Conservation (phyloP, 2,113 vertebrate species). For the Callocephalon fimbriatum region DNA sequence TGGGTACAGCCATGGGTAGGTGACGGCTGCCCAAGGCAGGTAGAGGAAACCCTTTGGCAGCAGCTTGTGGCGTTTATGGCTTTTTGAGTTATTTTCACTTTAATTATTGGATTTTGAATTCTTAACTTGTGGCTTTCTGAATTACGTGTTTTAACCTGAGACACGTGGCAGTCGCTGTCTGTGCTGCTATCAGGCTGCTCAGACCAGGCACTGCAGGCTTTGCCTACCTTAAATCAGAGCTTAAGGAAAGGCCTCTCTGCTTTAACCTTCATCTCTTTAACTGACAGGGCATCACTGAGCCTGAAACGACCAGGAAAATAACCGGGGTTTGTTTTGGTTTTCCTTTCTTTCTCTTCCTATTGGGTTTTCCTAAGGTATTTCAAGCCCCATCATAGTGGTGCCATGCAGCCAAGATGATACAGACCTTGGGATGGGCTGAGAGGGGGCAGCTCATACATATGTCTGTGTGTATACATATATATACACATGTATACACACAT, state of each 20-base stretch:
- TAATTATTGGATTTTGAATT: neutral
- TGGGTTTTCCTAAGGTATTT: neutral
- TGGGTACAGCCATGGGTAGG: neutral
- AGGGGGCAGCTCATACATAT: neutral
- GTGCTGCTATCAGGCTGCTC: neutral
- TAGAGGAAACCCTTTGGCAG: neutral
- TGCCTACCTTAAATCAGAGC: neutral
- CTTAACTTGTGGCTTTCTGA: neutral
- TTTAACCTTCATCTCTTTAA: neutral
- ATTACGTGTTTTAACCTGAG: neutral
- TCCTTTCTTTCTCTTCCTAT: neutral
- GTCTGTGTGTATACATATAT: neutral
- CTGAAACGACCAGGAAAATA: neutral
- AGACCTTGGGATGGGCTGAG: neutral
- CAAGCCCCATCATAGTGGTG: fast-evolving
- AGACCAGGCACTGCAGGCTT: neutral
- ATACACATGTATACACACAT: neutral
- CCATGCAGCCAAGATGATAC: no score
- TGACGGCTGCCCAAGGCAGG: fast-evolving
- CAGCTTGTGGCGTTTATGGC: neutral
- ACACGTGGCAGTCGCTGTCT: fast-evolving
- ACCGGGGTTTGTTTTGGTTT: no score
- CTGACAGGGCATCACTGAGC: fast-evolving
- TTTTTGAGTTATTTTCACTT: neutral
- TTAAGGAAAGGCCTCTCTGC: neutral